phyloP scores from a whole-genome alignment of 2,797 vertebrate species.

The Notoglanidium macrostoma region DNA sequence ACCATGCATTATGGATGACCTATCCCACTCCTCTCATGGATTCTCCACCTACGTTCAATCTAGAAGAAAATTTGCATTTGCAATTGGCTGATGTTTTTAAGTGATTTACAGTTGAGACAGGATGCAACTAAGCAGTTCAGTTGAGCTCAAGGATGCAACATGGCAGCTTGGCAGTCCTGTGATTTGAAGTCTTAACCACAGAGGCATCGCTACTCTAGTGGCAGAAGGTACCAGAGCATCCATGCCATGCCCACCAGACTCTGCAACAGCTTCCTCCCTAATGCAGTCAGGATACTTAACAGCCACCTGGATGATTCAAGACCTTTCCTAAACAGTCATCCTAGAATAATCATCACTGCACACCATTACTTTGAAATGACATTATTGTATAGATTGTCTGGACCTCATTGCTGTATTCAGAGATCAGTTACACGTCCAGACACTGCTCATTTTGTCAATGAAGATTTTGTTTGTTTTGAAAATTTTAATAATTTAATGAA shows the following conservation, averaged over 20 bases:
- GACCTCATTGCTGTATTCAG: not conserved
- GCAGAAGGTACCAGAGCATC: slow-evolving; percentile 1
- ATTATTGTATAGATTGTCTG: not conserved
- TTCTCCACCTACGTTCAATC: slow-evolving; percentile 5
- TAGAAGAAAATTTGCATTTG: slow-evolving; percentile 8
- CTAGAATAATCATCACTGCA: not conserved
- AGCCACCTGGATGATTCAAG: not conserved
- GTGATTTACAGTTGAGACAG: not conserved
- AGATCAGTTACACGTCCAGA: not conserved
- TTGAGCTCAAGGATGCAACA: not conserved
- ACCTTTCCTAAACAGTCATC: not conserved
- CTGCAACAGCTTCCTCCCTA: not conserved
- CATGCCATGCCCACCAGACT: not conserved
- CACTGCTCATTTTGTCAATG: too few relatives aligned
- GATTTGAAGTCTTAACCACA: slow-evolving; percentile 1
- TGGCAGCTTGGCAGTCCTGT: not conserved
- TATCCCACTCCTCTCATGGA: not conserved
- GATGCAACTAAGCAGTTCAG: not conserved
- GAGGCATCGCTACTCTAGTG: not conserved
- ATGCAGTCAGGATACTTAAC: not conserved
- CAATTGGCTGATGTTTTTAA: not conserved
- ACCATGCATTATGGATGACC: not conserved
- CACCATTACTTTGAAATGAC: not conserved
- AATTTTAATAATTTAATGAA: too few relatives aligned
- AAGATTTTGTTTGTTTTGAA: too few relatives aligned